A percentile compares a stretch with the other conserved stretches of the same genome.
Evolutionary conservation across 2,888 invertebrate genomes (phyloP).

Genomic region (Muschampia plurimacula): DNA sequence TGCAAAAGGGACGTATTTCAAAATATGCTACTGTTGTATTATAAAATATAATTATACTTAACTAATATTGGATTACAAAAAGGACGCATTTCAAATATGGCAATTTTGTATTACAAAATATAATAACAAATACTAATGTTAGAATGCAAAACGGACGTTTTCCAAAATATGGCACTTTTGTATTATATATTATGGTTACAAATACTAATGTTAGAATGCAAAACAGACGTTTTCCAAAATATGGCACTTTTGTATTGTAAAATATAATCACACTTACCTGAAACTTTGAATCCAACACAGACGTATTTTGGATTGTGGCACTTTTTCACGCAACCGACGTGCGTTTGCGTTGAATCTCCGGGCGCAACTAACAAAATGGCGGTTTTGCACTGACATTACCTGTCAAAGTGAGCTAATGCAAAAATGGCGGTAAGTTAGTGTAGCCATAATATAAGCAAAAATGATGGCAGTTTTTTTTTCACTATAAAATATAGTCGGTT

Average conservation of each 20-base stretch:
- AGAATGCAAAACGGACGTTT: conserved; percentile 14
- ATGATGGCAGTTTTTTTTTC: too few relatives aligned
- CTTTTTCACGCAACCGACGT: too few relatives aligned
- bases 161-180: conserved; percentile 19
- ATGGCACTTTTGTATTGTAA: conserved; percentile 10
- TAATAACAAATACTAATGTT: conserved; percentile 2
- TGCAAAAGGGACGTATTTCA: conserved; percentile 25
- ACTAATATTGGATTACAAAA: conserved; percentile 15
- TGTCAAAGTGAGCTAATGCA: too few relatives aligned
- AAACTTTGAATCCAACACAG: too few relatives aligned
- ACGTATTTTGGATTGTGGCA: too few relatives aligned
- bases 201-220: conserved; percentile 14
- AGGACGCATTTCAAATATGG: conserved; percentile 17
- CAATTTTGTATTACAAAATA: conserved; percentile 21
- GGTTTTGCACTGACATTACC: too few relatives aligned
- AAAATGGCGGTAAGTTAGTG: too few relatives aligned
- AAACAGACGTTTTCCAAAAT: conserved; percentile 16
- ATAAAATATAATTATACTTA: conserved; percentile 11
- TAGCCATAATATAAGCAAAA: too few relatives aligned
- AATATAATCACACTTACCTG: too few relatives aligned
- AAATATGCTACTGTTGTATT: conserved; percentile 29
- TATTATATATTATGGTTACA: conserved; percentile 16
- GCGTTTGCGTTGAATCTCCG: too few relatives aligned
- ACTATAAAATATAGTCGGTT: too few relatives aligned
- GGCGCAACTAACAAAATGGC: too few relatives aligned